phyloP scores from a whole-genome alignment of 2,888 invertebrate genomes.

The Drosophila paramelanica region DNA sequence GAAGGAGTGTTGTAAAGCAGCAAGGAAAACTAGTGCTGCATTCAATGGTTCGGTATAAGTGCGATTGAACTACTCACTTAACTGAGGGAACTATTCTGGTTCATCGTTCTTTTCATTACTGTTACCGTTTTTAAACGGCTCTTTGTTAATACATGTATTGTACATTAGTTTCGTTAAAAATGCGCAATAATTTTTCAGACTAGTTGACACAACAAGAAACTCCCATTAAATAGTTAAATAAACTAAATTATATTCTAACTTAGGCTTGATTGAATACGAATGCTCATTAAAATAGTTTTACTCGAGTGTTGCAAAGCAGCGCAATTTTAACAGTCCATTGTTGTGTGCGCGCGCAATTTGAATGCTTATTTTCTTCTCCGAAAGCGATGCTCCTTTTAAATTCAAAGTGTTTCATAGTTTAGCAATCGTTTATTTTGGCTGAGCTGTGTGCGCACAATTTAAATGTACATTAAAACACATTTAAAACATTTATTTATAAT shows the following conservation, averaged over 20 bases:
- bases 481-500: conserved; percentile 66
- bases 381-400: too few species aligned
- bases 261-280: too few species aligned
- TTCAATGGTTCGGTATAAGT: background rate
- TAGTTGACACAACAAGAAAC: too few species aligned
- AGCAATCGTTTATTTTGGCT: background rate
- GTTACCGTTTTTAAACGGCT: too few species aligned
- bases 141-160: too few species aligned
- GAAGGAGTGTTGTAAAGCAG: conserved; percentile 21
- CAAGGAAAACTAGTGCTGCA: conserved; percentile 1
- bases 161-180: too few species aligned
- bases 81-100: too few species aligned
- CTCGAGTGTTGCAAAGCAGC: background rate
- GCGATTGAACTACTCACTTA: background rate
- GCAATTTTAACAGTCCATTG: background rate
- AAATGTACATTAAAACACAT: conserved; percentile 34
- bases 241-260: too few species aligned
- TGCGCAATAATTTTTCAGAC: too few species aligned
- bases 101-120: too few species aligned
- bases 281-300: background rate
- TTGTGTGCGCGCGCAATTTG: background rate
- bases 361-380: background rate
- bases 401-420: too few species aligned
- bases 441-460: conserved; percentile 7
- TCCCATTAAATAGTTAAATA: too few species aligned